A percentile compares a stretch with the other conserved stretches of the same genome.
Conservation (phyloP, 2,113 vertebrate species). For the Engystomops pustulosus region DNA sequence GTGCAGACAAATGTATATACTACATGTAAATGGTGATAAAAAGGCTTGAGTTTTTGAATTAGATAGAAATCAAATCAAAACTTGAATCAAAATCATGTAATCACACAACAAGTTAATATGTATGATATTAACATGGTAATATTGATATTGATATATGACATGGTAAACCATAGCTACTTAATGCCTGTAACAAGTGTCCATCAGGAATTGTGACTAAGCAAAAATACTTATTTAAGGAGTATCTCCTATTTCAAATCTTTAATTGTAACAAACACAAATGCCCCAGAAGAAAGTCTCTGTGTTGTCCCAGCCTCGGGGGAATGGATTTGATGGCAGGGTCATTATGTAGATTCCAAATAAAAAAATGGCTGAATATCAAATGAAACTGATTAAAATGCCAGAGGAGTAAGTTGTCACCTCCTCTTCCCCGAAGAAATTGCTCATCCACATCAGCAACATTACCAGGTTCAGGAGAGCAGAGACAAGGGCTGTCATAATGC, state of each 20-base stretch:
- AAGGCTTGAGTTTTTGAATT: too few species aligned
- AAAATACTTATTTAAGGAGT: not conserved
- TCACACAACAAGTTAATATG: too few species aligned
- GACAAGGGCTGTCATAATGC: not conserved
- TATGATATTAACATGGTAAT: too few species aligned
- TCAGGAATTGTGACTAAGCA: not conserved
- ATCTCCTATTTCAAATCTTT: not conserved
- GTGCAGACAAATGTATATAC: too few species aligned
- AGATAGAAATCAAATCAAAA: too few species aligned
- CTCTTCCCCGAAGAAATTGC: not conserved
- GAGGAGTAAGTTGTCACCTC: conserved; percentile 32
- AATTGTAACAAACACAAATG: not conserved
- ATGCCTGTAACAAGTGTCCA: not conserved
- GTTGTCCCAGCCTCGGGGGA: not conserved
- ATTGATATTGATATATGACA: too few species aligned
- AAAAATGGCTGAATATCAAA: conserved; percentile 33
- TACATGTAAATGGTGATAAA: too few species aligned
- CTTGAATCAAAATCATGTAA: too few species aligned
- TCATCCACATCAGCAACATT: not conserved
- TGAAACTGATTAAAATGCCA: conserved; percentile 51
- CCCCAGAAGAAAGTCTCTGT: not conserved
- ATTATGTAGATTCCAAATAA: conserved; percentile 29
- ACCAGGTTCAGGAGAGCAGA: not conserved
- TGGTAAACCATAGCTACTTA: not conserved
- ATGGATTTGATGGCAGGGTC: conserved; percentile 34